Base-by-base conservation (phyloP, 2,797 vertebrate species). In the Antennarius maculatus region DNA sequence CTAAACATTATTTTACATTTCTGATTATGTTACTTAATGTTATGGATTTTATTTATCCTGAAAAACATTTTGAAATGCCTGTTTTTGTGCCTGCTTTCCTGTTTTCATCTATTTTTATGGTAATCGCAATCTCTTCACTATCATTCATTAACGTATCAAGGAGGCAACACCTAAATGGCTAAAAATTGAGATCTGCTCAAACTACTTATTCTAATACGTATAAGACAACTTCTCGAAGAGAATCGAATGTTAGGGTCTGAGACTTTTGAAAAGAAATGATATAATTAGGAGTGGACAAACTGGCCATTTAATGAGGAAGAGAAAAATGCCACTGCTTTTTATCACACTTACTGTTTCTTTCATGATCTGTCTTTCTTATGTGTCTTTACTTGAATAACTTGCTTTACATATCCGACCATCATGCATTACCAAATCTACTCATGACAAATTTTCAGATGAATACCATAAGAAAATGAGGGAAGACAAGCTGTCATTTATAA, bases 401-500 rank as follows among this genome's bases (percentile, higher is more conserved):
- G 27, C 47, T 29, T 56, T 23, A 48, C 53, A 10, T 41, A 17
- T 53, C 7, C 18, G n/a, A 61, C 16, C 17, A 23, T 43, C 7
- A 14, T 3, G 11, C 17, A 46, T 28, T 13, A 28, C 2, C 4
- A 3, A 31, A 14, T 11, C 23, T 27, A 55, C 23, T 23, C 4
- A 61, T 23, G 6, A 48, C 27, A 28, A 49, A 29, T 13, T 3
- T 14, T 29, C 9, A 27, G 8, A 28, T 61, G 9, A 31, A 41
- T 31, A 31, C 6, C 3, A 6, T 57, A 41, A 1, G 54, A 17
- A 31, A 28, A 12, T 3, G 2, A 14, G 12, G 14, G 14, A 14
- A 27, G 13, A 59, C 49, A 23, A 47, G 5, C 23, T 34, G 29
- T 62, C 61, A 72, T 28, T 27, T 16, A 12, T 53, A 58, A 77